Evolutionary conservation across 2,113 vertebrate species (phyloP), one percentile per base, ranked within the genome.

Genomic region (Oncorhynchus keta): DNA sequence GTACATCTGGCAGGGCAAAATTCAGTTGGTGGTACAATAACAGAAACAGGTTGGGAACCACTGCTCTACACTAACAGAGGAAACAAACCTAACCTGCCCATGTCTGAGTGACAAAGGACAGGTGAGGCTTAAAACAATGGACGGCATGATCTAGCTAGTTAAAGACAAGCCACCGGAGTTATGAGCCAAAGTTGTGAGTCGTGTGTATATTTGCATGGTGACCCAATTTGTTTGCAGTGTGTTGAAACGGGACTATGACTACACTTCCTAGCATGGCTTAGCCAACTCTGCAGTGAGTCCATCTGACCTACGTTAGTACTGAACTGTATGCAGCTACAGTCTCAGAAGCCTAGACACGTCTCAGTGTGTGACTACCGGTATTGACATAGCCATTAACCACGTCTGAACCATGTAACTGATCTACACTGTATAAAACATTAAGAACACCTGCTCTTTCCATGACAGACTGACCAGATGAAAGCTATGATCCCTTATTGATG

Each of bases 61-160:
- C 18, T 48, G 20, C 18, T 11, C 39, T 45, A 45, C 39, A 45
- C 8, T 39, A 39, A 39, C 8, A 35, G n/a, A 35, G n/a, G 39
- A 11, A 35, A 24, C 11, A 22, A 22, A 28, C 3, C 13, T 22
- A 14, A 28, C 45, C 30, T 39, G 65, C 2, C 45, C 2, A 39
- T 76, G 79, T 32, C 2, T 14, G 66, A 76, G 81, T 28, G 20
- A 11, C 28, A 77, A 66, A 51, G 59, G 13, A 66, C 70, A 77
- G 51, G 24, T 75, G 14, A 72, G 48, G 1, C 2, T 4, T 12
- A n/a, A 61, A 28, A 7, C 12, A 68, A 1, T 5, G 66, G 70
- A 66, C 49, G 69, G 76, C 57, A 76, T 68, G 12, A 24, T 70
- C 66, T 30, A 22, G 68, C 32, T 4, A n/a, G 39, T 39, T 7